Conservation (phyloP, 1,140 invertebrate genomes). For the Diabrotica undecimpunctata region DNA sequence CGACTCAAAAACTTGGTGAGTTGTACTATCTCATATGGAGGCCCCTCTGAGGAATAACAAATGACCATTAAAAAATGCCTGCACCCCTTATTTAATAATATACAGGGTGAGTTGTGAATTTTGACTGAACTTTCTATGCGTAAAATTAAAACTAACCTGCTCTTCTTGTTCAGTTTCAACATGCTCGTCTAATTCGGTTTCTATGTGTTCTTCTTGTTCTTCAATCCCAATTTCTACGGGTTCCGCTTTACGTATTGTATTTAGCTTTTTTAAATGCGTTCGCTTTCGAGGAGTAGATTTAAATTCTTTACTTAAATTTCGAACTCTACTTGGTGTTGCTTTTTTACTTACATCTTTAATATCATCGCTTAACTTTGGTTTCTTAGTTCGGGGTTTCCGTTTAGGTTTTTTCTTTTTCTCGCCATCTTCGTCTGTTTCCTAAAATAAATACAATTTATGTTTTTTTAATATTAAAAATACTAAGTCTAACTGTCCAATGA, state of each 20-base stretch:
- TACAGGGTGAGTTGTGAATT: too few species aligned
- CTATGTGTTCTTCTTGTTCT: slow-evolving; percentile 4
- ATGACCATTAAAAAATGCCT: too few species aligned
- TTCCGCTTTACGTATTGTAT: background rate
- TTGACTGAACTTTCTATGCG: too few species aligned
- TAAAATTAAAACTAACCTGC: slow-evolving; percentile 8
- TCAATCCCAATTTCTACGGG: background rate
- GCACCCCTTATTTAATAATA: too few species aligned
- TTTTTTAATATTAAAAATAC: background rate
- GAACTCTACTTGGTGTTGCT: slow-evolving; percentile 6
- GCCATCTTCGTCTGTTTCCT: slow-evolving; percentile 41
- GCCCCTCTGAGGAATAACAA: too few species aligned
- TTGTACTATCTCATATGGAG: too few species aligned
- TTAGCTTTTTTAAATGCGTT: slow-evolving; percentile 22
- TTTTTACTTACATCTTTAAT: background rate
- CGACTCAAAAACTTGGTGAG: too few species aligned
- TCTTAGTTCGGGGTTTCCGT: slow-evolving; percentile 9
- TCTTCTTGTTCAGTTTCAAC: slow-evolving; percentile 12
- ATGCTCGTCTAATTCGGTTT: background rate
- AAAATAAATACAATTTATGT: slow-evolving; percentile 13
- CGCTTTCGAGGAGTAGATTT: slow-evolving; percentile 26
- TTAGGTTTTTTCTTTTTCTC: slow-evolving; percentile 30
- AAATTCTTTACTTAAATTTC: slow-evolving; percentile 4
- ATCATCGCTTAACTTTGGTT: slow-evolving; percentile 14
- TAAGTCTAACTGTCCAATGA: too few species aligned